Evolutionary conservation across 2,797 vertebrate genomes (phyloP).

Genomic region (Amniataba percoides): DNA sequence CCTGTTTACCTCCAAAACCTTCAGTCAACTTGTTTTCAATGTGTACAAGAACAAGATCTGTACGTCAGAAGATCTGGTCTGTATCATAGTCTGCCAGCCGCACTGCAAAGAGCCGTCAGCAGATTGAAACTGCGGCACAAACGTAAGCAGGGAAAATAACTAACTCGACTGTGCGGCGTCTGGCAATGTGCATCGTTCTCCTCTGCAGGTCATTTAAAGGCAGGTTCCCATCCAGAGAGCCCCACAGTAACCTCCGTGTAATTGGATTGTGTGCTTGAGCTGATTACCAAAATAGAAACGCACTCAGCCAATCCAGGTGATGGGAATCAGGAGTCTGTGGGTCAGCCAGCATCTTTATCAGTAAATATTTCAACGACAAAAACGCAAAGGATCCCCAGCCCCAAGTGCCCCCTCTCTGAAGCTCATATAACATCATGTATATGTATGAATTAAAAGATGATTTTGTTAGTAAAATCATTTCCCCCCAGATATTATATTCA

Average conservation of each 20-base stretch:
- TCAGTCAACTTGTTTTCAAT: background rate
- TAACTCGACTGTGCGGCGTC: slow-evolving; percentile 17
- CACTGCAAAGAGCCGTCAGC: background rate
- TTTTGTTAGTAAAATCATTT: background rate
- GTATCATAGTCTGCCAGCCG: background rate
- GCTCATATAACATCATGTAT: background rate
- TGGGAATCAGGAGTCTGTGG: slow-evolving; percentile 70
- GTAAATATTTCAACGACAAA: slow-evolving; percentile 53
- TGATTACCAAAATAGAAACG: slow-evolving; percentile 82
- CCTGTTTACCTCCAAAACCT: background rate
- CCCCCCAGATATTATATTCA: background rate
- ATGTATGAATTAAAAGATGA: background rate
- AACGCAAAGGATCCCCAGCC: background rate
- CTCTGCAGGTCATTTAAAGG: slow-evolving; percentile 57
- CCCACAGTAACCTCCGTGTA: slow-evolving; percentile 70
- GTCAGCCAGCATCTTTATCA: slow-evolving; percentile 58
- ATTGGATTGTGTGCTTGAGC: slow-evolving; percentile 83
- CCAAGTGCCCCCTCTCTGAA: background rate
- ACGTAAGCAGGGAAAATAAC: background rate
- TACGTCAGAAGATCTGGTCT: background rate
- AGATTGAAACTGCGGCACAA: slow-evolving; percentile 5
- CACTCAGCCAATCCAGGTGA: slow-evolving; percentile 71
- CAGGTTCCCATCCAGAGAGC: slow-evolving; percentile 41
- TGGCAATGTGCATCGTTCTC: slow-evolving; percentile 27
- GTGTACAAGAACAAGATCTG: background rate